Evolutionary conservation across 30 jellyfish, hydroid and myxozoan species (phyloP).

Genomic region (Aurelia sp.): DNA sequence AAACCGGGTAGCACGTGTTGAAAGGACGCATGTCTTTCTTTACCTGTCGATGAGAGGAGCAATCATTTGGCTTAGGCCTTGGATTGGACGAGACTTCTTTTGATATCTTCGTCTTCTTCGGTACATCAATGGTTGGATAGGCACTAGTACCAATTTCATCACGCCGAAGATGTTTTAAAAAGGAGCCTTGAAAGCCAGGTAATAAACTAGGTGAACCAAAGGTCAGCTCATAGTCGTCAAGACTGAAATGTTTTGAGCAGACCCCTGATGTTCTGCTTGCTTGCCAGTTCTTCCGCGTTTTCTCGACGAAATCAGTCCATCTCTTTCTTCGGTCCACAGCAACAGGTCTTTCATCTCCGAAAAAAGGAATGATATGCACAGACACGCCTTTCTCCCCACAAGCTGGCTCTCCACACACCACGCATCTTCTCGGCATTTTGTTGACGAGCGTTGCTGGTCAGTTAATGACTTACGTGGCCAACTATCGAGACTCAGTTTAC

Average conservation of each 20-base stretch:
- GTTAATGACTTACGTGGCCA: too few relatives aligned
- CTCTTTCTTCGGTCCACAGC: conserved; percentile 19
- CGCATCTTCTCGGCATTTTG: conserved; percentile 22
- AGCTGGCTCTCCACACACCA: conserved; percentile 26
- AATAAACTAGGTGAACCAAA: background rate
- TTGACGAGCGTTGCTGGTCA: too few relatives aligned
- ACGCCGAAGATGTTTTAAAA: background rate
- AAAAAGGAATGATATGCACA: conserved; percentile 9
- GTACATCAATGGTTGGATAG: background rate
- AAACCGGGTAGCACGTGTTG: too few relatives aligned
- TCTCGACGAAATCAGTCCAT: conserved; percentile 11
- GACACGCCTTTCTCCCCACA: conserved; percentile 16
- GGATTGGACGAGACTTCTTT: too few relatives aligned
- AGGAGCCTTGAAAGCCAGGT: conserved; percentile 8
- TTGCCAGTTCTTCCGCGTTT: conserved; percentile 12
- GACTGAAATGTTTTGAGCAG: conserved; percentile 5
- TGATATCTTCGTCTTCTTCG: background rate
- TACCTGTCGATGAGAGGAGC: too few relatives aligned
- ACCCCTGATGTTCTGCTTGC: conserved; percentile 17
- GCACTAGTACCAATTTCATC: conserved; percentile 7
- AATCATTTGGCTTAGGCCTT: too few relatives aligned
- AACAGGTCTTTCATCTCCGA: conserved; percentile 10
- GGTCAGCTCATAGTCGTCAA: conserved; percentile 14
- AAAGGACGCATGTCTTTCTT: too few relatives aligned
- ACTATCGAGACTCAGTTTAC: too few relatives aligned